These are phyloP conservation scores for Acanthisitta chloris DNA, from an alignment of 2,113 vertebrate species.

Conservation along the genomic window DNA sequence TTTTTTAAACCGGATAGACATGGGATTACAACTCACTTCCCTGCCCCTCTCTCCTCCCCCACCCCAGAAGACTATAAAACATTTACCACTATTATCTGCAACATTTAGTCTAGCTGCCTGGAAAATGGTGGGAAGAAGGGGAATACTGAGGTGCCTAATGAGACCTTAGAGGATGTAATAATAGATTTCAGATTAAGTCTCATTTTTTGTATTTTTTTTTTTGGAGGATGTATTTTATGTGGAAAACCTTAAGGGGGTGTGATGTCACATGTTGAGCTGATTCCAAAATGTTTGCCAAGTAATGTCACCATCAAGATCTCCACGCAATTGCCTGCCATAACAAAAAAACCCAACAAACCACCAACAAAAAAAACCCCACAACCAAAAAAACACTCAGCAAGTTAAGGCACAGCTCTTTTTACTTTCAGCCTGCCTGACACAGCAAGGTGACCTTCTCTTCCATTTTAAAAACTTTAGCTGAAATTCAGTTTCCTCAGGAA, in stretches of 20 bases:
- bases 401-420: background rate
- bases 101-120: constrained; percentile 32
- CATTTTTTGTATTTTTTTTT: constrained; percentile 61
- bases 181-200: constrained; percentile 68
- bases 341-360: background rate
- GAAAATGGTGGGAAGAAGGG: background rate
- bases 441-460: background rate
- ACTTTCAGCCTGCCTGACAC: background rate
- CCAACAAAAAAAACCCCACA: background rate
- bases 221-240: constrained; percentile 68
- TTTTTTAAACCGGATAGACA: background rate
- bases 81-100: background rate
- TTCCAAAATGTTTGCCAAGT: constrained; percentile 76
- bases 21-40: background rate
- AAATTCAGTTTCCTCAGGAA: constrained; percentile 17
- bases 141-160: constrained; percentile 40
- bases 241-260: constrained; percentile 75
- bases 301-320: constrained; percentile 67
- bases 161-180: constrained; percentile 60
- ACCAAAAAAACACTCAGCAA: background rate
- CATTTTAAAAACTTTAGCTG: background rate
- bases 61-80: background rate
- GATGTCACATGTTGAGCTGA: constrained; percentile 73
- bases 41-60: background rate
- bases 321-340: constrained; percentile 42